phyloP scores from a whole-genome alignment of 2,113 vertebrate species.

The Equus quagga region DNA sequence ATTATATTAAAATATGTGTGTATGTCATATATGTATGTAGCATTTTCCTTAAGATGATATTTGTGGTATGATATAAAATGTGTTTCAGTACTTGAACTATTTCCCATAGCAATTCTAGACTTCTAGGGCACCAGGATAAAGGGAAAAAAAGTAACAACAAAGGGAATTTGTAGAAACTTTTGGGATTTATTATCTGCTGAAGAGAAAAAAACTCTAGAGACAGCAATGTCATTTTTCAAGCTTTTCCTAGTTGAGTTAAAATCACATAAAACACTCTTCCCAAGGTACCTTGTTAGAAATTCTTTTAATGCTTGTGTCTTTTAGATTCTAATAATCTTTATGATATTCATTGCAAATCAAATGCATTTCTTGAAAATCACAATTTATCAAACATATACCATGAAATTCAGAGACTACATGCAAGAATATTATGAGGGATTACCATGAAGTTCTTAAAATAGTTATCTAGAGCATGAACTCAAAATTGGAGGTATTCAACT shows the following conservation, averaged over 20 bases:
- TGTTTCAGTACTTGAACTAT: background rate
- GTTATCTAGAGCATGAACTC: background rate
- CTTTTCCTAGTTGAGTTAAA: slow-evolving; percentile 23
- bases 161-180: slow-evolving; percentile 25
- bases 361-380: background rate
- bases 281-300: background rate
- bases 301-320: background rate
- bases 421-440: background rate
- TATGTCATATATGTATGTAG: background rate
- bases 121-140: background rate
- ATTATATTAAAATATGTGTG: background rate
- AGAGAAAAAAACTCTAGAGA: background rate
- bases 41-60: background rate
- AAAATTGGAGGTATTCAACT: background rate
- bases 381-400: background rate
- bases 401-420: background rate
- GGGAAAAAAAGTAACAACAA: background rate
- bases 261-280: slow-evolving; percentile 21
- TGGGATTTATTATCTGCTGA: slow-evolving; percentile 50
- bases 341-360: background rate
- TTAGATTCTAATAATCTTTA: background rate
- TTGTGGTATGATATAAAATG: background rate
- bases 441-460: background rate
- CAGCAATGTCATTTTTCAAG: background rate
- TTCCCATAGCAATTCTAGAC: background rate